Percentiles rank a stretch among this genome's conserved stretches.
Conservation (phyloP, 2,888 invertebrate species). For the Lottia scabra region DNA sequence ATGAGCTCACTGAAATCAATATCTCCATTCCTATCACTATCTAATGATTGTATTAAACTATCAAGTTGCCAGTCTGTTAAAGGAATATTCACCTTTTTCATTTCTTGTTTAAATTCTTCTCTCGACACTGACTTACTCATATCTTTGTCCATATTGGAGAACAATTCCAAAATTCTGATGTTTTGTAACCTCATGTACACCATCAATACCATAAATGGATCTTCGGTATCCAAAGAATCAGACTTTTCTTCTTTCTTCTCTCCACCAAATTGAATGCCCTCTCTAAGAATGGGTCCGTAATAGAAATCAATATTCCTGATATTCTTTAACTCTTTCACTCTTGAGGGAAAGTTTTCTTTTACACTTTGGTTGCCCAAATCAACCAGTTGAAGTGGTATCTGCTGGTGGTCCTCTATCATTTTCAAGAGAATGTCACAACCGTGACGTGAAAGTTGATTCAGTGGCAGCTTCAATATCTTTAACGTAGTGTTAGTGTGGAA, state of each 20-base stretch:
- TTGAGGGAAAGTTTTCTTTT: not conserved
- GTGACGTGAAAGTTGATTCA: slow-evolving; percentile 21
- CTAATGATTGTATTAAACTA: not conserved
- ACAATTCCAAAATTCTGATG: slow-evolving; percentile 38
- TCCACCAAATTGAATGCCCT: not conserved
- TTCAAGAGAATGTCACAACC: slow-evolving; percentile 20
- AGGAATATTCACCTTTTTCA: slow-evolving; percentile 7
- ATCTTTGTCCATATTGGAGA: slow-evolving; percentile 35
- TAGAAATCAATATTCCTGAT: not conserved
- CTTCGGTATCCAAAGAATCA: slow-evolving; percentile 20
- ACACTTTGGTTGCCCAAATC: slow-evolving; percentile 16
- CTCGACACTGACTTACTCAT: slow-evolving; percentile 30
- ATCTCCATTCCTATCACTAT: not conserved
- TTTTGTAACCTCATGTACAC: slow-evolving; percentile 33
- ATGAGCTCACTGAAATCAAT: not conserved
- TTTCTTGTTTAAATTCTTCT: slow-evolving; percentile 35
- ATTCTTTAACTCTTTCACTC: not conserved
- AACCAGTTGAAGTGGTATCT: slow-evolving; percentile 14
- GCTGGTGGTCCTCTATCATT: slow-evolving; percentile 17
- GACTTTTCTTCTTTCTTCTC: not conserved
- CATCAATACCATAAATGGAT: slow-evolving; percentile 36
- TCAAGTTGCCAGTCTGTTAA: not conserved
- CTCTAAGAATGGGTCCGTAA: not conserved
- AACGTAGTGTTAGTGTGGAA: slow-evolving; percentile 49
- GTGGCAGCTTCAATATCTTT: slow-evolving; percentile 34